Base-by-base conservation (phyloP, 2,113 vertebrate genomes). In the Gopherus evgoodei region DNA sequence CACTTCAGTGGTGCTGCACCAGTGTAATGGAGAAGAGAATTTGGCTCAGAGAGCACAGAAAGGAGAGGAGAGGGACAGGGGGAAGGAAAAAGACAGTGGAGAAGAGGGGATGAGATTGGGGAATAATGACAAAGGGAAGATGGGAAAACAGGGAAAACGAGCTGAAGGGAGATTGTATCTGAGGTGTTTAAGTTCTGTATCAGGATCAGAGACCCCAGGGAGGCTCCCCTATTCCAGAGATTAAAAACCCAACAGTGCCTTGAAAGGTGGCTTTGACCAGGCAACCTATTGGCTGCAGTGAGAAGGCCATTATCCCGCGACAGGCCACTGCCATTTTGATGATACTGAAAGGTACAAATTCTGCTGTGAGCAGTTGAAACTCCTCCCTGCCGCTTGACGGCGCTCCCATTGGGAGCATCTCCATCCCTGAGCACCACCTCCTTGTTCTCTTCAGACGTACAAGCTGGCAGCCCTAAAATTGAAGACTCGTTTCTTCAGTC, bases 281-380 rank as follows among this genome's bases (percentile, higher is more conserved):
- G 24, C 53, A 25, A 69, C 31, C 38, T 27, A 19, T 27, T 31
- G 29, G 12, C 38, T 85, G 29, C 59, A n/a, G 21, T 65, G 50
- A 81, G 81, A 11, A 10, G 7, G 31, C 52, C 2, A 2, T 87
- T 38, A 49, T 38, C 72, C 1, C 0, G 29, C 19, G 35, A 91
- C 47, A 94, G 10, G 9, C 44, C n/a, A 53, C 49, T 44, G 47
- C 13, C 24, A 4, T 91, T 93, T 29, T 65, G 52, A 65, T 27
- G 65, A 13, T 27, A 44, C 19, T 69, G 44, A 59, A 24, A 38
- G 50, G 24, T 44, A 2, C 54, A 42, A 0, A 0, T 0, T n/a
- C 42, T 3, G 49, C 27, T 87, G 13, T 21, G 78, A 75, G 53
- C 31, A 6, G 12, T 62, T 90, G n/a, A 0, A 1, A 17, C 5